These are phyloP conservation scores for Porites evermanni DNA, from an alignment of 92 coral and sea anemone genomes.

Conservation along the genomic window DNA sequence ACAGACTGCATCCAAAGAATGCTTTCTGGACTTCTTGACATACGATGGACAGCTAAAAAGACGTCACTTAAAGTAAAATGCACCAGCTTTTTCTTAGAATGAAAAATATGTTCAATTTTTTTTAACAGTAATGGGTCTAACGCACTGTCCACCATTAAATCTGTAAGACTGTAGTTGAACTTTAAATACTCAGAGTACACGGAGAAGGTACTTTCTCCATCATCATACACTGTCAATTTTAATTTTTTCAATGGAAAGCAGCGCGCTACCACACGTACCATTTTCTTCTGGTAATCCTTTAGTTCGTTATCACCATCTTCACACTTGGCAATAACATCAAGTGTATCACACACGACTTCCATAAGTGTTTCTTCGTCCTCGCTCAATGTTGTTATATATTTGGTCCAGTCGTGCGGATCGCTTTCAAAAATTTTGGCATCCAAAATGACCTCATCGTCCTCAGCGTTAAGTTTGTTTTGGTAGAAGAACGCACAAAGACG, in stretches of 20 bases:
- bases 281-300: constrained; percentile 25
- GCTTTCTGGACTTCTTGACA: no score
- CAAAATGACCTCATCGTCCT: no score
- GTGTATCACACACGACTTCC: not conserved
- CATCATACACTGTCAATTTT: no score
- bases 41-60: no score
- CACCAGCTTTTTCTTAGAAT: not conserved
- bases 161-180: not conserved
- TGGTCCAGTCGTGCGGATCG: no score
- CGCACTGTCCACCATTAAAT: not conserved
- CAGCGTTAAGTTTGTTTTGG: no score
- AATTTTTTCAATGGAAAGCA: not conserved
- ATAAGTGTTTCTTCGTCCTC: not conserved
- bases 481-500: constrained; percentile 8
- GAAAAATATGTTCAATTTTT: not conserved
- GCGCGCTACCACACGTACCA: constrained; percentile 1
- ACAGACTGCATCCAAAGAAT: no score
- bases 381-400: no score
- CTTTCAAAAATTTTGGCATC: no score
- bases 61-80: not conserved
- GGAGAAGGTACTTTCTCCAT: not conserved
- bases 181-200: constrained; percentile 22
- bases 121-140: not conserved
- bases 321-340: not conserved
- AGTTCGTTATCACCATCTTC: not conserved